Percentiles rank a stretch among this genome's conserved stretches.
Conservation (phyloP, 2,113 vertebrate species). For the Pygoscelis adeliae region DNA sequence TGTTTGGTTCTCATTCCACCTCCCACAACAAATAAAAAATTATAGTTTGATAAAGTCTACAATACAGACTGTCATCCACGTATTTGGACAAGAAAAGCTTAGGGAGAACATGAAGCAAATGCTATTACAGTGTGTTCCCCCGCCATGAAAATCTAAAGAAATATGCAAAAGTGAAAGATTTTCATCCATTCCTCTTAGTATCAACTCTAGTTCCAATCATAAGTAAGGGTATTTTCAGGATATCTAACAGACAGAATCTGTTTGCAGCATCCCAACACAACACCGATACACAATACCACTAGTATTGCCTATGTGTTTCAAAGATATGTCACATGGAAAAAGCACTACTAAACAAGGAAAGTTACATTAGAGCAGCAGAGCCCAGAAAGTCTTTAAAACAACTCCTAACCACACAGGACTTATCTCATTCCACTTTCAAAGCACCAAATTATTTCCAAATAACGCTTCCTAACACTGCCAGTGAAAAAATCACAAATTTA, state of each 20-base stretch:
- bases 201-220: background rate
- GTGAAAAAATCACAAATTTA: background rate
- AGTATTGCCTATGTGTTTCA: background rate
- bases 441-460: background rate
- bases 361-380: background rate
- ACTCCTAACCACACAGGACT: background rate
- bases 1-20: background rate
- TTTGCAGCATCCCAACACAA: background rate
- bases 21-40: background rate
- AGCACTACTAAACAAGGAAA: background rate
- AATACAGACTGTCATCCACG: background rate
- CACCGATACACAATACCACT: background rate
- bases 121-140: background rate
- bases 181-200: background rate
- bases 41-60: background rate
- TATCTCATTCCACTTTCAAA: background rate
- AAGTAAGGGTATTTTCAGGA: background rate
- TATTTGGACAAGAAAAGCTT: background rate
- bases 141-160: background rate
- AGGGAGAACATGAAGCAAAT: background rate
- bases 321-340: fast-evolving
- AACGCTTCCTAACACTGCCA: background rate
- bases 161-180: background rate
- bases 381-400: background rate
- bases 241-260: background rate